Conservation (phyloP, 2,113 vertebrate species). For the Strigops habroptila region DNA sequence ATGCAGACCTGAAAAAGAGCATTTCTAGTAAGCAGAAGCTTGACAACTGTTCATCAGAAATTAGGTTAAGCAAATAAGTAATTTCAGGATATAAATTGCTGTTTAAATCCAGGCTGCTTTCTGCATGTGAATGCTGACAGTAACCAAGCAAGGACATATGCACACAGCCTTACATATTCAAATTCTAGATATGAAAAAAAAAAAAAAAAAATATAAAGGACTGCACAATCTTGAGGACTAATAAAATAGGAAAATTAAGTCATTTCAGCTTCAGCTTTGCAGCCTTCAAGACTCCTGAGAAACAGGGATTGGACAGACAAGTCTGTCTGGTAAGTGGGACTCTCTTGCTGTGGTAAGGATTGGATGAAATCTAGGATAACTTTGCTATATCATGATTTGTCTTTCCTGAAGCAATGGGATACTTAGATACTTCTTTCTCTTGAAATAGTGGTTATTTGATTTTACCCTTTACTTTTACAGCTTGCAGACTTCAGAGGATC, state of each 20-base stretch:
- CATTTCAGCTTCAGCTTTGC: not conserved
- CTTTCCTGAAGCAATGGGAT: not conserved
- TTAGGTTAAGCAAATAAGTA: not conserved
- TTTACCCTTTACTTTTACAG: not conserved
- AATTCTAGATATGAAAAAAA: not conserved
- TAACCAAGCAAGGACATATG: not conserved
- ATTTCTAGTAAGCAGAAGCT: not conserved
- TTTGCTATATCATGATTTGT: not conserved
- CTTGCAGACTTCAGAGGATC: not conserved
- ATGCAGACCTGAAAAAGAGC: not conserved
- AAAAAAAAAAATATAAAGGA: not conserved
- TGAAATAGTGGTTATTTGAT: not conserved
- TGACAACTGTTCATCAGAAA: not conserved
- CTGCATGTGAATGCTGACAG: not conserved
- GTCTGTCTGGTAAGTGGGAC: not conserved
- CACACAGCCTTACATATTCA: not conserved
- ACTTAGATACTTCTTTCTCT: not conserved
- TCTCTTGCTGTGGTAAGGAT: not conserved
- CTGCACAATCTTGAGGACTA: not conserved
- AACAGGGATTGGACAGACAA: not conserved
- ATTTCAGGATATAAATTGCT: not conserved
- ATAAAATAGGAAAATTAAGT: not conserved
- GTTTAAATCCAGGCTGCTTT: not conserved
- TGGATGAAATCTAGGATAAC: not conserved
- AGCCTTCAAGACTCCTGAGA: not conserved